Conservation (phyloP, 2,797 vertebrate genomes). For the Pseudocheirus occidentalis region DNA sequence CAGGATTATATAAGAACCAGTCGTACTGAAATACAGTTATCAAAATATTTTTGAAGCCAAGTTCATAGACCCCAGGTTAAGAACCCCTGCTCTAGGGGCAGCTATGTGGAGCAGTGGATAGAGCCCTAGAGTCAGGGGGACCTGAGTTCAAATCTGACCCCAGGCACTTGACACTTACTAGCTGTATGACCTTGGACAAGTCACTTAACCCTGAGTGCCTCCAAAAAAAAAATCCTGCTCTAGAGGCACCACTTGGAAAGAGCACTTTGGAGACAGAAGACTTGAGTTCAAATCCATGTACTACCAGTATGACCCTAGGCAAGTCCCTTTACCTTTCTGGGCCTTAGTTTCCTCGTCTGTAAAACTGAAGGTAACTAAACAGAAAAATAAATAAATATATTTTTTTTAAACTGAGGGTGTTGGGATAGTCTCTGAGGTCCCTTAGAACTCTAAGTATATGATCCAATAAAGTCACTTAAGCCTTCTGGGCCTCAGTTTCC, state of each 20-base stretch:
- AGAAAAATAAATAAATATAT: too few relatives aligned
- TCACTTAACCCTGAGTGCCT: too few relatives aligned
- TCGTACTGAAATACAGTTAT: background rate
- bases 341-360: background rate
- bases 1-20: background rate
- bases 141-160: too few relatives aligned
- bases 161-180: too few relatives aligned
- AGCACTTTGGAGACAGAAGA: background rate
- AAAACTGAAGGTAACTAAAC: background rate
- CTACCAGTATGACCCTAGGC: background rate
- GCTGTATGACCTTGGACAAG: too few relatives aligned
- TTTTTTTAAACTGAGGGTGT: background rate
- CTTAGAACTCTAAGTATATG: background rate
- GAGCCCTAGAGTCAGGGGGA: too few relatives aligned
- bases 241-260: background rate
- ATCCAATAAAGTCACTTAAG: background rate
- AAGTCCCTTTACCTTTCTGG: background rate
- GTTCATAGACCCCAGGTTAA: background rate
- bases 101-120: too few relatives aligned
- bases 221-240: too few relatives aligned
- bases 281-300: background rate
- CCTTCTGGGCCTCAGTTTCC: background rate
- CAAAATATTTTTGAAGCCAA: background rate
- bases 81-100: background rate
- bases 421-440: background rate